Conservation (phyloP, 92 coral and sea anemone species). For the Parazoanthus darwini region DNA sequence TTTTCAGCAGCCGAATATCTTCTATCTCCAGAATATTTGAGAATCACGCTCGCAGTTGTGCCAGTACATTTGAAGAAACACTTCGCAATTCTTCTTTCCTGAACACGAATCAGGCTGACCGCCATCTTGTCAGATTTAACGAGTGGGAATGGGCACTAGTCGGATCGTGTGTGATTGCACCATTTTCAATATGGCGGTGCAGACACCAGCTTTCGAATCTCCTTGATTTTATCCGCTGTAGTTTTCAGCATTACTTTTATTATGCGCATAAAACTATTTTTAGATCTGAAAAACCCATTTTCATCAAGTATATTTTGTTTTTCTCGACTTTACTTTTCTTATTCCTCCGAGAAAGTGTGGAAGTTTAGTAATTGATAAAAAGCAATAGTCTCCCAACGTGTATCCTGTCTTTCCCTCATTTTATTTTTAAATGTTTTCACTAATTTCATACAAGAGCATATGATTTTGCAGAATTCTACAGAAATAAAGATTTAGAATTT, state of each 20-base stretch:
- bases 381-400: constrained; percentile 9
- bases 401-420: background rate
- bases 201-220: background rate
- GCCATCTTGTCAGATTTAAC: constrained; percentile 48
- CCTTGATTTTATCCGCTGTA: background rate
- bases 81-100: background rate
- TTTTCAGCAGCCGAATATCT: background rate
- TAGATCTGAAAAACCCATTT: background rate
- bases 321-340: background rate
- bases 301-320: background rate
- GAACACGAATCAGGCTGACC: constrained; percentile 1
- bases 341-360: background rate
- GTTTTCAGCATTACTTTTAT: background rate
- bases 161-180: constrained; percentile 47
- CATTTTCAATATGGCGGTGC: constrained; percentile 59
- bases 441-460: background rate
- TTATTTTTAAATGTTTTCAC: background rate
- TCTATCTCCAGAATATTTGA: background rate
- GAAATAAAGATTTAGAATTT: background rate
- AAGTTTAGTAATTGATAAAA: background rate
- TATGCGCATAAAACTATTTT: background rate
- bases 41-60: background rate
- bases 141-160: background rate
- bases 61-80: constrained; percentile 6
- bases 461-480: background rate